phyloP scores from a whole-genome alignment of 2,888 invertebrate genomes.

The Ochropleura plecta region DNA sequence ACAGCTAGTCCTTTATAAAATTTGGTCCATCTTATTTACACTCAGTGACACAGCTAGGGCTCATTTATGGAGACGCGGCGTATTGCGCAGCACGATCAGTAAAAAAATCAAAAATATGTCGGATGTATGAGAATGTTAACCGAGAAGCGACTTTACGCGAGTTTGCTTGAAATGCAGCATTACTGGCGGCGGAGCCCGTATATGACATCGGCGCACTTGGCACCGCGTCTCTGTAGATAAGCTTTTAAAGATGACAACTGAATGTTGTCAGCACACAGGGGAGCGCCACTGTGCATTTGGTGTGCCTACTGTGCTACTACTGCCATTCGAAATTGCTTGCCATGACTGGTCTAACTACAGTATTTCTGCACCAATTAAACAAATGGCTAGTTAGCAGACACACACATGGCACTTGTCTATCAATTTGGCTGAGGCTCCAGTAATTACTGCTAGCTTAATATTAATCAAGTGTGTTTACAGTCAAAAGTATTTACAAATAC shows the following conservation, averaged over 20 bases:
- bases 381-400: background rate
- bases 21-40: background rate
- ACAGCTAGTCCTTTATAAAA: background rate
- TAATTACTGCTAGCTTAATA: background rate
- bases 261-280: background rate
- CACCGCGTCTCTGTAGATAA: no score
- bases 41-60: background rate
- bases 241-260: background rate
- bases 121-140: no score
- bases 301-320: background rate
- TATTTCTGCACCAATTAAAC: background rate
- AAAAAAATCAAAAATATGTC: no score
- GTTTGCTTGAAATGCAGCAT: no score
- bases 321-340: background rate
- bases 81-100: no score
- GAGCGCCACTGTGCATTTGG: background rate
- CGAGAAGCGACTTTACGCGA: no score
- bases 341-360: background rate
- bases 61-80: no score
- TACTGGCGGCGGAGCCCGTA: no score
- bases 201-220: no score
- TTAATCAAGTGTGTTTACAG: background rate
- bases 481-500: conserved; percentile 16
- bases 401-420: background rate
- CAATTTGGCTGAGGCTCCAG: background rate